phyloP scores from a whole-genome alignment of 2,888 invertebrate genomes.

The Cordilura impudica region DNA sequence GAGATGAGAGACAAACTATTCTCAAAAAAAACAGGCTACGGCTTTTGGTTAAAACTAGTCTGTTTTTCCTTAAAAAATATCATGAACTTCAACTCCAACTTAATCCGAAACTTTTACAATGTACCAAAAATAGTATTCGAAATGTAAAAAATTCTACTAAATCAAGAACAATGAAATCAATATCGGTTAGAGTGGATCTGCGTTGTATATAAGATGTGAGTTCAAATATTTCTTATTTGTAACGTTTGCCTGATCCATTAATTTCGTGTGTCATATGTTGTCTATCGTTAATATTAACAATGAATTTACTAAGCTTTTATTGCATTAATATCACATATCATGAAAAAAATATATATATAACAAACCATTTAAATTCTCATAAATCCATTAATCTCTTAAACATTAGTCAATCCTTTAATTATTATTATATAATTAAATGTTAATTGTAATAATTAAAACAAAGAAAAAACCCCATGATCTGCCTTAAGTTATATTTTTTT shows the following conservation, averaged over 20 bases:
- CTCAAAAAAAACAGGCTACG: too few relatives aligned
- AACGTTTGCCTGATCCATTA: not conserved
- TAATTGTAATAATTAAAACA: conserved; percentile 13
- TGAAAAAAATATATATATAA: conserved; percentile 14
- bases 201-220: too few relatives aligned
- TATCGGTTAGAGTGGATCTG: too few relatives aligned
- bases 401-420: not conserved
- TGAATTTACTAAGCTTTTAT: conserved; percentile 39
- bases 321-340: conserved; percentile 59
- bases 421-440: conserved; percentile 34
- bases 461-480: conserved; percentile 21
- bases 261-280: not conserved
- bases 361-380: not conserved
- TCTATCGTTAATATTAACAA: not conserved
- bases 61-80: too few relatives aligned
- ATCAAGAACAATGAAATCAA: too few relatives aligned
- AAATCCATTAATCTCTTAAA: not conserved
- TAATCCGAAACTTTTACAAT: too few relatives aligned
- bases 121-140: too few relatives aligned
- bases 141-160: too few relatives aligned
- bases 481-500: conserved; percentile 45
- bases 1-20: too few relatives aligned
- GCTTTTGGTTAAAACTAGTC: too few relatives aligned
- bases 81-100: too few relatives aligned
- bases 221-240: too few relatives aligned